Percentiles rank a stretch among this genome's conserved stretches.
Conservation (phyloP, 2,888 invertebrate genomes). For the Netelia inedita region DNA sequence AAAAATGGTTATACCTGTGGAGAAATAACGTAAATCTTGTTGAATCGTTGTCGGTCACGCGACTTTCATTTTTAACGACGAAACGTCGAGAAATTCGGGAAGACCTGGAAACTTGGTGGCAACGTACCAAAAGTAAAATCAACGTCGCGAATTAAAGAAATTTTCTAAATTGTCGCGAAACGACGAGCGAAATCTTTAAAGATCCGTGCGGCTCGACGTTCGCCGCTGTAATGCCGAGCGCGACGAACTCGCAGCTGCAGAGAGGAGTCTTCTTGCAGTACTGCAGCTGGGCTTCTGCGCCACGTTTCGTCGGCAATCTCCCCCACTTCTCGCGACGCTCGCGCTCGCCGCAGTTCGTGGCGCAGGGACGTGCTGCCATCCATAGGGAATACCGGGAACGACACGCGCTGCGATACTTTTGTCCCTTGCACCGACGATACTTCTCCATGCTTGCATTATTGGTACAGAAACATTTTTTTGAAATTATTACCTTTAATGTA, state of each 20-base stretch:
- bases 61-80: not conserved
- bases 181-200: conserved; percentile 12
- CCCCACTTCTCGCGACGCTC: conserved; percentile 48
- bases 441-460: not conserved
- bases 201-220: conserved; percentile 64
- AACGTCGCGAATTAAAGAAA: not conserved
- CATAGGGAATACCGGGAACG: conserved; percentile 67
- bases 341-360: conserved; percentile 28
- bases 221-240: conserved; percentile 71
- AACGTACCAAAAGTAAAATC: not conserved
- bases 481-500: too few relatives aligned
- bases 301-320: conserved; percentile 49
- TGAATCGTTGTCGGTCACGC: too few relatives aligned
- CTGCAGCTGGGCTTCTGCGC: conserved; percentile 66
- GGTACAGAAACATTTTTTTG: not conserved
- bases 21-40: too few relatives aligned
- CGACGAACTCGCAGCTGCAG: conserved; percentile 33
- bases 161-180: not conserved
- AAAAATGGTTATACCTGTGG: too few relatives aligned
- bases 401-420: conserved; percentile 72
- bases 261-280: conserved; percentile 53
- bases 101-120: not conserved
- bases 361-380: conserved; percentile 79
- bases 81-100: not conserved
- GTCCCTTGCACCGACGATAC: conserved; percentile 58